Evolutionary conservation across 2,888 invertebrate genomes (phyloP), one percentile per base, ranked within the genome.

Genomic region (Megastigmus dorsalis): DNA sequence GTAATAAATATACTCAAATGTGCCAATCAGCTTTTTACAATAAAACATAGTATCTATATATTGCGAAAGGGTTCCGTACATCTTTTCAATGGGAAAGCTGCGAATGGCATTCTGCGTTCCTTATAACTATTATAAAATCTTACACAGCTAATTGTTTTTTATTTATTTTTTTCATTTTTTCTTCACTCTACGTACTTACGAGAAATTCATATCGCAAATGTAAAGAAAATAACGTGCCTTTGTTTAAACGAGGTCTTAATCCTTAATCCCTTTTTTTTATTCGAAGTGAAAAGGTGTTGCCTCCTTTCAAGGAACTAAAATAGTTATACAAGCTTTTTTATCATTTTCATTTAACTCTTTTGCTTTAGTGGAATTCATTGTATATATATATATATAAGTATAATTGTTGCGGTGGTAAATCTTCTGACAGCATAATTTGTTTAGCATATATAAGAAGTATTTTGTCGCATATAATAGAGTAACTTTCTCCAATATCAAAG

Each of bases 71-170:
- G 18, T 18, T n/a, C n/a, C 26, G n/a, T 41, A 59, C 41, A 7
- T 45, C 5, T 28, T 20, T 59, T 55, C 55, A 62, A 48, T 30
- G 6, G 33, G 33, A 20, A 63, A 50, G 62, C 48, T 48, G 62
- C n/a, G 59, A 59, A 26, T 30, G 60, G 38, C 7, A 30, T 60
- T 45, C 5, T 15, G 15, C n/a, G 30, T 43, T 41, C 28, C 20
- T 43, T 66, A 43, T 9, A n/a, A 30, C 41, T 66, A 52, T 41
- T 65, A 54, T 28, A 65, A 65, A 65, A 65, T 65, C 41, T 54
- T 41, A 65, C 52, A 63, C 38, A 38, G 45, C 13, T 23, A 48
- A 4, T 9, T 7, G 3, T 15, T 30, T 2, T 26, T n/a, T n/a
- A n/a, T n/a, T n/a, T n/a, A n/a, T n/a, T n/a, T n/a, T n/a, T n/a